Evolutionary conservation across 2,888 invertebrate species (phyloP).

Genomic region (Imbricaverruca yamaguchii): DNA sequence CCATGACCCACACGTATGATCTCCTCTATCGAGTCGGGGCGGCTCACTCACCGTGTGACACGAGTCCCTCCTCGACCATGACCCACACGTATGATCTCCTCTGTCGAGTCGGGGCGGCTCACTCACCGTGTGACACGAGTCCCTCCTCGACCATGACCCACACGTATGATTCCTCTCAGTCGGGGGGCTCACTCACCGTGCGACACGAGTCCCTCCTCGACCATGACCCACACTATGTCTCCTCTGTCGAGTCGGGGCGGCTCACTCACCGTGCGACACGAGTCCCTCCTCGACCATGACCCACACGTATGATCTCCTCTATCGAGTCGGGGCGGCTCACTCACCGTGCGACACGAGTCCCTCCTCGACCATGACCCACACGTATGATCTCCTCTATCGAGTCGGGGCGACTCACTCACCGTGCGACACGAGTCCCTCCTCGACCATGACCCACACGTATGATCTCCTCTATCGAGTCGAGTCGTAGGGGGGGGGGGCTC

Average conservation of each 20-base stretch:
- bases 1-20: no score
- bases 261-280: constrained; percentile 3
- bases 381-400: no score
- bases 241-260: constrained; percentile 46
- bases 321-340: constrained; percentile 35
- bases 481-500: neutral
- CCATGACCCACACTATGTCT: no score
- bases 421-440: constrained; percentile 67
- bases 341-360: constrained; percentile 67
- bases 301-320: no score
- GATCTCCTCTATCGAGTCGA: no score
- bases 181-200: constrained; percentile 52
- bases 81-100: no score
- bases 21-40: no score
- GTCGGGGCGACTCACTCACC: constrained; percentile 47
- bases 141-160: no score
- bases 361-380: constrained; percentile 67
- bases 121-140: constrained; percentile 54
- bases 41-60: constrained; percentile 57
- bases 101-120: constrained; percentile 44
- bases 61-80: constrained; percentile 69
- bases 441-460: no score
- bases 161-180: no score
- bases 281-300: neutral
- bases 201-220: constrained; percentile 66